Conservation (phyloP, 2,888 invertebrate species). For the Ferrisia virgata region DNA sequence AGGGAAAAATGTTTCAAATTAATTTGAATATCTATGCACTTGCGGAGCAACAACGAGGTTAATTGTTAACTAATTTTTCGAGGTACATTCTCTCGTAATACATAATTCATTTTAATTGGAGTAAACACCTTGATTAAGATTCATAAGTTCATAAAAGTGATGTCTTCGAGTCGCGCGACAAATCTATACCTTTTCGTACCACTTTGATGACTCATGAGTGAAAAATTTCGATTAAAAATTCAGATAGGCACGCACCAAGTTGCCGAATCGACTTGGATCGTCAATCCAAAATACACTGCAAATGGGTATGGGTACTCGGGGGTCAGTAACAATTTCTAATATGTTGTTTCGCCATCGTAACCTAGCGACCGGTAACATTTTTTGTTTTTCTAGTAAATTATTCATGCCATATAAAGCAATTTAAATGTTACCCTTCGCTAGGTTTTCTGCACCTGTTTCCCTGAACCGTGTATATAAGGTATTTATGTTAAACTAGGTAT, state of each 20-base stretch:
- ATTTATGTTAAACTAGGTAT: neutral
- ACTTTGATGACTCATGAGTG: slow-evolving; percentile 12
- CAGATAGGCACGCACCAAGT: slow-evolving; percentile 10
- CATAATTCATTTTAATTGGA: too few relatives aligned
- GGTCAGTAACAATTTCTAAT: slow-evolving; percentile 22
- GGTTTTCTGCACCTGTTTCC: slow-evolving; percentile 12
- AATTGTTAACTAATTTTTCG: neutral
- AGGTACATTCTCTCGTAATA: neutral
- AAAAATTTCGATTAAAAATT: slow-evolving; percentile 26
- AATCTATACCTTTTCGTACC: neutral
- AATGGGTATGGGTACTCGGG: neutral
- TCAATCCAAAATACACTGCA: neutral
- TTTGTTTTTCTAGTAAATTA: slow-evolving; percentile 22
- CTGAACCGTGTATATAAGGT: neutral
- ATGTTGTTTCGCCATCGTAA: neutral
- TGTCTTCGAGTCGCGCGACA: neutral
- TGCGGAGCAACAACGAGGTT: neutral
- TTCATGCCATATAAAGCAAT: slow-evolving; percentile 30
- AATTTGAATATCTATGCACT: neutral
- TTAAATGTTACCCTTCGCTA: slow-evolving; percentile 20
- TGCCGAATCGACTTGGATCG: neutral
- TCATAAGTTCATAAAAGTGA: neutral
- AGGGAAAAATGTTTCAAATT: neutral
- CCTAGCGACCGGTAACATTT: slow-evolving; percentile 17
- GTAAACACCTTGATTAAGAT: neutral